Evolutionary conservation across 2,888 invertebrate genomes (phyloP).

Genomic region (Drosophila subsilvestris): DNA sequence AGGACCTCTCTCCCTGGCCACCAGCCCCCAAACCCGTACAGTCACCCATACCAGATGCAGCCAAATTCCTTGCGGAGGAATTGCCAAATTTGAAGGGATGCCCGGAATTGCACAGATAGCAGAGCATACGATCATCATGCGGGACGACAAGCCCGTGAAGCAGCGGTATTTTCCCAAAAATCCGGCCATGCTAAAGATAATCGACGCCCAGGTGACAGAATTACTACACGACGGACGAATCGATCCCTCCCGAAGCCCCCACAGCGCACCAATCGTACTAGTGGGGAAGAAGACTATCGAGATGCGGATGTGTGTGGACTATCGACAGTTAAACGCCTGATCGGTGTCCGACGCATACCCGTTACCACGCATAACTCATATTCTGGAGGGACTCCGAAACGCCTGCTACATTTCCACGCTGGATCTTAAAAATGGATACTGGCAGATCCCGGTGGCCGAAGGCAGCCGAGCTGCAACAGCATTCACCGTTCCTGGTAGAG

Average conservation of each 20-base stretch:
- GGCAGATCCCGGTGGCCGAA: neutral
- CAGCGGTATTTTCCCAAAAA: no score
- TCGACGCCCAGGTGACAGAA: neutral
- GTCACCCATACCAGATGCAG: no score
- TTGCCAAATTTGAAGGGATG: no score
- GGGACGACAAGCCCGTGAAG: no score
- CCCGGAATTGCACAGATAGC: no score
- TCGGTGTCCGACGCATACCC: constrained; percentile 6
- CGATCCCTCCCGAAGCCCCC: neutral
- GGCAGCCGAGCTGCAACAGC: neutral
- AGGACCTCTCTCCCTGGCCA: no score
- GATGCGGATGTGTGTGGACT: constrained; percentile 1
- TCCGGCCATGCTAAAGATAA: no score
- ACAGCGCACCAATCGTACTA: neutral
- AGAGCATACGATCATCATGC: no score
- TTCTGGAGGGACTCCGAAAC: neutral
- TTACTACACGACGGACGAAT: neutral
- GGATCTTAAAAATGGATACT: no score
- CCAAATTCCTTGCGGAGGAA: no score
- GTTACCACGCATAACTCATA: constrained; percentile 23
- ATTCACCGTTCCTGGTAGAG: no score
- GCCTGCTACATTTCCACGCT: neutral
- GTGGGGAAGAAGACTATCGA: neutral
- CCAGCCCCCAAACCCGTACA: no score
- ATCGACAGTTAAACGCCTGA: neutral